Conservation (phyloP, 2,888 invertebrate species). For the Trissoscelio sp. region DNA sequence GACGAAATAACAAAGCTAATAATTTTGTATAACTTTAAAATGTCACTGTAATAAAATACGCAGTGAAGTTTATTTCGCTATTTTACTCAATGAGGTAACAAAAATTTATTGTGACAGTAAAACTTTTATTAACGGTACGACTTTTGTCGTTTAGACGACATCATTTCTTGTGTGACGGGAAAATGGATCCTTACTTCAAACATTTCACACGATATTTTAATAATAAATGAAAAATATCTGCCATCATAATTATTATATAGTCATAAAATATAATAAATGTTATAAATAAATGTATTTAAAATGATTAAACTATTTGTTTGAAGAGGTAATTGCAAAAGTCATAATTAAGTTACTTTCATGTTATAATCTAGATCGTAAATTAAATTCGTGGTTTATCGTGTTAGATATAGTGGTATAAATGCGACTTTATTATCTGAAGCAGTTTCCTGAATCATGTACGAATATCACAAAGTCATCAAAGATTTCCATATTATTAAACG, state of each 20-base stretch:
- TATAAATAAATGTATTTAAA: background rate
- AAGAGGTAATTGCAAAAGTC: background rate
- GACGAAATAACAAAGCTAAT: constrained; percentile 27
- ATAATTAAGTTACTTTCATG: background rate
- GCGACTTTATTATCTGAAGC: constrained; percentile 34
- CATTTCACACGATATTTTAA: constrained; percentile 20
- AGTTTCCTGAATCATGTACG: constrained; percentile 47
- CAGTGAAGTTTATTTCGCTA: constrained; percentile 25
- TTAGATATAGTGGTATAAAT: background rate
- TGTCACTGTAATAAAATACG: constrained; percentile 22
- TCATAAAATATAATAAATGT: no score
- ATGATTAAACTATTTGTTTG: background rate
- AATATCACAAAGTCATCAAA: constrained; percentile 57
- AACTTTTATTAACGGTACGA: constrained; percentile 33
- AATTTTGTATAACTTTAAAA: constrained; percentile 33
- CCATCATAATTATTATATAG: no score
- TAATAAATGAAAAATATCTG: background rate
- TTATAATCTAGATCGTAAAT: constrained; percentile 4
- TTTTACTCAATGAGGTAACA: constrained; percentile 36
- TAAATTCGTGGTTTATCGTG: constrained; percentile 8
- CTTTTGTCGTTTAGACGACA: constrained; percentile 16
- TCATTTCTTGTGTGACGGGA: constrained; percentile 23
- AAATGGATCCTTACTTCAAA: constrained; percentile 24
- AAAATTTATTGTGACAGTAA: constrained; percentile 31
- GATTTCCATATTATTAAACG: constrained; percentile 48